phyloP scores from a whole-genome alignment of 1,140 invertebrate genomes.

The Meloidogyne chitwoodi region DNA sequence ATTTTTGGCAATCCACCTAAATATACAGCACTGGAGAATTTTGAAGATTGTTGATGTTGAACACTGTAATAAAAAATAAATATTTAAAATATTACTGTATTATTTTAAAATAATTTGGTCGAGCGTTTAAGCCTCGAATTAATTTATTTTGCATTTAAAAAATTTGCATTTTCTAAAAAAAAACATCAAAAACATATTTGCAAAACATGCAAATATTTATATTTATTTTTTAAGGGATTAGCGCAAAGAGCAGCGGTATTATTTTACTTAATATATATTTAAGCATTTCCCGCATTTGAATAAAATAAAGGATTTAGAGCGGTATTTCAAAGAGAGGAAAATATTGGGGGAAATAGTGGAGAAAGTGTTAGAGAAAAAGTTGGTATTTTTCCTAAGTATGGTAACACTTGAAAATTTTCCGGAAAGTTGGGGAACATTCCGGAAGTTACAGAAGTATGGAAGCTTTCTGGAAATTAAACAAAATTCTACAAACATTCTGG shows the following conservation, averaged over 20 bases:
- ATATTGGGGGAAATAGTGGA: too few relatives aligned
- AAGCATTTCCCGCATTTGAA: not conserved
- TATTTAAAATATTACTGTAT: too few relatives aligned
- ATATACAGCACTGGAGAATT: constrained; percentile 5
- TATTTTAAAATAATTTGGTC: too few relatives aligned
- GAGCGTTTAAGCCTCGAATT: too few relatives aligned
- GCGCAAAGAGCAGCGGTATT: not conserved
- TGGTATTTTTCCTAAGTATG: too few relatives aligned
- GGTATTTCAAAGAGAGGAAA: not conserved
- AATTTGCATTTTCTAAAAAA: not conserved
- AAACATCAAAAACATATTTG: not conserved
- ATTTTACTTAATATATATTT: not conserved
- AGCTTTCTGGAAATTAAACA: not conserved
- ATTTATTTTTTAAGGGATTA: not conserved
- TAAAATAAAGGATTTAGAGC: not conserved
- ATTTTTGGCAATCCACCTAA: constrained; percentile 10
- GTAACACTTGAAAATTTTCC: too few relatives aligned
- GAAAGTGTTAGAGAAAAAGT: too few relatives aligned
- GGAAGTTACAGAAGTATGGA: too few relatives aligned
- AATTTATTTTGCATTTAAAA: too few relatives aligned
- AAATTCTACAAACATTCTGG: too few relatives aligned
- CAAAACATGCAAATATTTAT: not conserved
- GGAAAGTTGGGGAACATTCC: too few relatives aligned
- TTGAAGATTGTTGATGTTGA: constrained; percentile 10
- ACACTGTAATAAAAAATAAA: not conserved